Percentiles rank a stretch among this genome's conserved stretches.
Conservation (phyloP, 2,797 vertebrate species). For the Alauda arvensis region DNA sequence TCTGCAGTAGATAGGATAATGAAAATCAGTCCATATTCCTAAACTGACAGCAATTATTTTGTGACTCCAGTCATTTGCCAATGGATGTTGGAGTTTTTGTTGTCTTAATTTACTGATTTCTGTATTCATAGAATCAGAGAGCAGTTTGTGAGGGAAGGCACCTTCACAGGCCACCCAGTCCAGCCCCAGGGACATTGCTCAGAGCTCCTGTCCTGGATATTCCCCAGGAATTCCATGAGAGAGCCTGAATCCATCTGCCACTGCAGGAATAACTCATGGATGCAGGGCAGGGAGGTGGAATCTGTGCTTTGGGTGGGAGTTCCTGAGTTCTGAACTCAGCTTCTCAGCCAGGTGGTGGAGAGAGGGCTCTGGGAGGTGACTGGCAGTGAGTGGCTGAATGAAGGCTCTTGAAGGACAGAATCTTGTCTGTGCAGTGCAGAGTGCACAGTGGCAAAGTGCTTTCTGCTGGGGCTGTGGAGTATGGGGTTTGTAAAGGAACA, state of each 20-base stretch:
- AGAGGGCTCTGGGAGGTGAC: background rate
- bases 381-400: background rate
- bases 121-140: background rate
- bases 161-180: background rate
- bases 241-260: background rate
- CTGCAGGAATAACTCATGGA: rapidly evolving
- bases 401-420: background rate
- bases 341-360: background rate
- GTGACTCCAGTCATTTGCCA: background rate
- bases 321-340: background rate
- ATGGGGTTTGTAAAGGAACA: background rate
- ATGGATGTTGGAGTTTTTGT: background rate
- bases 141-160: background rate
- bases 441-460: background rate
- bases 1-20: background rate
- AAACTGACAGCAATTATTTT: background rate
- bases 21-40: background rate
- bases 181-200: background rate
- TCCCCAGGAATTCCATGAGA: background rate
- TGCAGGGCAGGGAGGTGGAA: background rate
- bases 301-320: background rate
- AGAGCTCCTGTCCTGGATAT: background rate
- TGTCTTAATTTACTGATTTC: background rate
- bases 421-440: background rate
- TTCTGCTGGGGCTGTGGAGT: background rate